Base-by-base conservation (phyloP, 2,888 invertebrate genomes). In the Aelia acuminata region DNA sequence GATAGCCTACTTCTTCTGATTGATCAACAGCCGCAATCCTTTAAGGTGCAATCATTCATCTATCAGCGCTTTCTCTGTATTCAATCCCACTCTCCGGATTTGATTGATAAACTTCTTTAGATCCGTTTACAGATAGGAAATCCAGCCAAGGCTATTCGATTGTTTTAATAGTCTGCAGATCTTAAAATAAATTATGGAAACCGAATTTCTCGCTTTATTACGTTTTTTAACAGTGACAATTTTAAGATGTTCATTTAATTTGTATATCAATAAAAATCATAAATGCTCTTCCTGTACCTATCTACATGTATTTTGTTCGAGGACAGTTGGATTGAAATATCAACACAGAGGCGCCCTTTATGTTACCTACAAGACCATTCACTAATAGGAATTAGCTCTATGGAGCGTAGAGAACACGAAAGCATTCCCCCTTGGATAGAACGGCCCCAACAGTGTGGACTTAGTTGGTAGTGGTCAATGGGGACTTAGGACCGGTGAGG, bases 21-120 rank as follows among this genome's bases (percentile, higher is more conserved):
- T 70, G 63, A 70, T 63, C 63, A 63, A 63, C 31, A 31, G 15
- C 31, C 10, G 31, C 26, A 15, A 63, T 35, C 22, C 63, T 70
- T n/a, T 35, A 35, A 70, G 63, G 63, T 35, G 5, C 63, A 70
- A 70, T 70, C 63, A 70, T 5, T 70, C 63, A 70, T 70, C 63
- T 70, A 70, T 70, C 63, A 35, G 35, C 18, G 13, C 63, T 63
- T 31, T 26, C 63, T 63, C 63, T 26, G 10, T 63, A 63, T 31
- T 35, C 63, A 35, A 70, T 70, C 31, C 63, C 63, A 70, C 63
- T 70, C 63, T 18, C 20, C 3, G 15, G 0, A 31, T 70, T 35
- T 70, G 63, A 70, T 70, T 70, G 35, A 70, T 70, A 18, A 35
- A 35, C 63, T 70, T 20, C 5, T 43, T 43, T 43, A 43, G 43